Percentiles rank a stretch among this genome's conserved stretches.
Evolutionary conservation across 2,888 invertebrate genomes (phyloP).

Genomic region (Crossocerus cetratus): DNA sequence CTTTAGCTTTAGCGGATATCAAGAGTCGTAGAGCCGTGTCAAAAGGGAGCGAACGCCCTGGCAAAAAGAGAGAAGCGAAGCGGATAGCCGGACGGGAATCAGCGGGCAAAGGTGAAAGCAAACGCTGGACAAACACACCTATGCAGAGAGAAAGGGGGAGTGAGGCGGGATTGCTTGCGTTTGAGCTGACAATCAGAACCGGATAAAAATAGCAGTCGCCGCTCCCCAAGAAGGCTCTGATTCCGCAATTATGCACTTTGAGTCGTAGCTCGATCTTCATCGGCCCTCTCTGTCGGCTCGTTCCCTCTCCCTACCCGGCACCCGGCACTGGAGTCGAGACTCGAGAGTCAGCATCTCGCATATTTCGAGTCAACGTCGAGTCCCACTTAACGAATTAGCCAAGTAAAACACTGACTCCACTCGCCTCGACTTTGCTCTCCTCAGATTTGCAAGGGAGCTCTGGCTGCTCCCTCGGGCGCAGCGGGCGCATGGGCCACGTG

Average conservation of each 20-base stretch:
- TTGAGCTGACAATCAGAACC: constrained; percentile 55
- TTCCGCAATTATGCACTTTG: constrained; percentile 62
- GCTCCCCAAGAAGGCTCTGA: constrained; percentile 45
- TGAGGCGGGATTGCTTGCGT: constrained; percentile 46
- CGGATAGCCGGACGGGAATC: not conserved
- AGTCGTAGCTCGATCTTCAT: constrained; percentile 47
- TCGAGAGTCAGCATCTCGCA: not conserved
- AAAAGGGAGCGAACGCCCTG: not conserved
- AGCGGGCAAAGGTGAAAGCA: constrained; percentile 23
- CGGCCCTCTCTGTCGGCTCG: constrained; percentile 16
- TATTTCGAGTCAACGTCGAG: too few relatives aligned
- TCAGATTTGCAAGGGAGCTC: too few relatives aligned
- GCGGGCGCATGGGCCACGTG: too few relatives aligned
- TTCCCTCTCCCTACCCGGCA: not conserved
- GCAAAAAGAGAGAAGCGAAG: not conserved
- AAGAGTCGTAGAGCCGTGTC: too few relatives aligned
- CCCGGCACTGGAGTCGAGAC: not conserved
- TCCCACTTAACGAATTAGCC: too few relatives aligned
- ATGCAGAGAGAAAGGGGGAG: too few relatives aligned
- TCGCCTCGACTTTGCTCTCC: too few relatives aligned
- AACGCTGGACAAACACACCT: constrained; percentile 50
- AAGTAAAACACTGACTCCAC: too few relatives aligned
- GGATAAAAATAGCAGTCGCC: constrained; percentile 57
- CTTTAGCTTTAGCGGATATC: too few relatives aligned
- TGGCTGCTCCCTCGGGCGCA: too few relatives aligned